phyloP scores from a whole-genome alignment of 2,113 vertebrate genomes.

The Nanorana parkeri region DNA sequence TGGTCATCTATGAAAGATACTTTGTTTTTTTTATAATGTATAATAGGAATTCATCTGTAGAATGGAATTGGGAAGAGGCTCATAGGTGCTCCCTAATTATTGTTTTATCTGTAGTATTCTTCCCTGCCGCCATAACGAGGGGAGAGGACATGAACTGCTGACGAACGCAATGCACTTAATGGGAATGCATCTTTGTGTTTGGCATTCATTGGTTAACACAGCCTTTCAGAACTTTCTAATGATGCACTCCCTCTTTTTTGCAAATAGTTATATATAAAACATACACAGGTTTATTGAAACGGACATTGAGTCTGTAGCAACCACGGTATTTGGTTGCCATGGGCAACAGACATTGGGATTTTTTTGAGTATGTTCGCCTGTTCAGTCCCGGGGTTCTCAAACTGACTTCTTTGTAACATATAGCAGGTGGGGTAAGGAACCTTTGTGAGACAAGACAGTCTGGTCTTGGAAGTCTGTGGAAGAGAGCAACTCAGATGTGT shows the following conservation, averaged over 20 bases:
- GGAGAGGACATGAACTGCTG: not conserved
- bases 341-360: not conserved
- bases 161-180: slow-evolving; percentile 22
- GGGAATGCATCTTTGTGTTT: slow-evolving; percentile 18
- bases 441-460: not conserved
- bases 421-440: not conserved
- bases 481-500: no score
- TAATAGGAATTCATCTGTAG: not conserved
- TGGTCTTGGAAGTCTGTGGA: no score
- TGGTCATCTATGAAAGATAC: not conserved
- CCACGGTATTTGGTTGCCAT: not conserved
- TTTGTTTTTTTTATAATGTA: not conserved
- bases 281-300: not conserved
- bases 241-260: slow-evolving; percentile 76
- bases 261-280: slow-evolving; percentile 65
- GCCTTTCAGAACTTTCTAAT: slow-evolving; percentile 73
- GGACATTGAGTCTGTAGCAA: not conserved
- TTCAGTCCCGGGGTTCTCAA: slow-evolving; percentile 14
- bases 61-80: not conserved
- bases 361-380: not conserved
- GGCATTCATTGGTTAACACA: slow-evolving; percentile 63
- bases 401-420: not conserved
- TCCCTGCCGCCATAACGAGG: not conserved
- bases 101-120: not conserved
- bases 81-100: not conserved